Evolutionary conservation across 53 echinoderm and acorn worm species (phyloP).

Genomic region (Apostichopus leukothele): DNA sequence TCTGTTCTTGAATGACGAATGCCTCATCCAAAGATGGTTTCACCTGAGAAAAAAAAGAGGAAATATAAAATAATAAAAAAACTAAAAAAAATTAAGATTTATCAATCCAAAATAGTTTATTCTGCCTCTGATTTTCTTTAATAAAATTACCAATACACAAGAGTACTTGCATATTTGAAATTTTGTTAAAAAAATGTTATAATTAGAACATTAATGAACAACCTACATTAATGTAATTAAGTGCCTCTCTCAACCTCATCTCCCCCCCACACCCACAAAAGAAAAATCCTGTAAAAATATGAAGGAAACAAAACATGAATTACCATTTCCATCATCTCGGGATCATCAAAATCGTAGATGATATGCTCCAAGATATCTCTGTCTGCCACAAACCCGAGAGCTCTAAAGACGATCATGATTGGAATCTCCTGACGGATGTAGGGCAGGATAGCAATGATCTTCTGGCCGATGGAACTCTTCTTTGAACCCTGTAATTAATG

Average conservation of each 20-base stretch:
- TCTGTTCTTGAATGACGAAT: slow-evolving; percentile 98
- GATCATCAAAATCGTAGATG: slow-evolving; percentile 99
- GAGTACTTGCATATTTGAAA: no score
- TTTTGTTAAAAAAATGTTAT: no score
- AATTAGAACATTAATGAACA: no score
- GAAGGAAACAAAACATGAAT: neutral
- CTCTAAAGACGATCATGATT: slow-evolving; percentile 95
- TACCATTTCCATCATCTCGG: slow-evolving; percentile 99
- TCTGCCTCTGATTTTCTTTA: no score
- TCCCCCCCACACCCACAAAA: no score
- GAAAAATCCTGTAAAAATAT: no score
- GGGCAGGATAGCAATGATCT: slow-evolving; percentile 82
- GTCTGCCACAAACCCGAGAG: slow-evolving; percentile 90
- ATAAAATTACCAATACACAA: no score
- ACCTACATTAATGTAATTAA: no score
- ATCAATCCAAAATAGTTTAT: no score
- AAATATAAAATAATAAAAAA: neutral
- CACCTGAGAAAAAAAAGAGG: slow-evolving; percentile 52
- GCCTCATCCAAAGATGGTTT: slow-evolving; percentile 99
- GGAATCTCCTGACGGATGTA: slow-evolving; percentile 95
- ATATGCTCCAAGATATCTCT: slow-evolving; percentile 99
- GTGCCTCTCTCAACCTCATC: no score
- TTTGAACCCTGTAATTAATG: slow-evolving; percentile 69
- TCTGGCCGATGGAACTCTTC: slow-evolving; percentile 96
- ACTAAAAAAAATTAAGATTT: no score